Base-by-base conservation (phyloP, 2,797 vertebrate genomes). In the Argyrosomus regius region DNA sequence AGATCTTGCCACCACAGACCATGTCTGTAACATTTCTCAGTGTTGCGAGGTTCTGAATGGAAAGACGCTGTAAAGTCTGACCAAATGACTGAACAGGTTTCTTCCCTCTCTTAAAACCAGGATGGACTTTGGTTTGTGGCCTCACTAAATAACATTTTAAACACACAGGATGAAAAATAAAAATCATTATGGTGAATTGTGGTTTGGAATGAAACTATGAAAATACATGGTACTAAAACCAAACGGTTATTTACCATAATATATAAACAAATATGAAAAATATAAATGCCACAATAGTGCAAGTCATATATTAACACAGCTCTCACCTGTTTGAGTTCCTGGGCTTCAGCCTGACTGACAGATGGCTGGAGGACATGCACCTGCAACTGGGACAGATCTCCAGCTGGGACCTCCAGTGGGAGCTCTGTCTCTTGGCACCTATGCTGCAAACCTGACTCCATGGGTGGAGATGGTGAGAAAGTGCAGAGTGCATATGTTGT, bases 261-360 rank as follows among this genome's bases (percentile, higher is more conserved):
- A 72, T 45, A 80, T 49, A 75, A 20, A 54, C 24, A 84, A 81
- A 82, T 53, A 56, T 74, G 11, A 79, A 67, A 83, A 49, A 66
- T 66, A 28, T 60, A 43, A 75, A 80, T 64, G 49, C 41, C 41
- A 77, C 49, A n/a, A 28, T 68, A 46, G 70, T 54, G 20, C 11
- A 80, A 49, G 58, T 83, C 72, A 76, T 67, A 45, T 63, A 65
- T 71, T 76, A 6, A 8, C 20, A 78, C 10, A 39, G 64, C 63
- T 41, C 87, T 93, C 93, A 99, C 98, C 97, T 98, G 96, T 72
- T 93, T 95, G n/a, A 99, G 95, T 78, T 98, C 97, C 89, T 96
- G 95, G 59, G 96, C 95, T 63, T 99, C 97, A 0, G 94, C 93
- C 83, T 97, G 95, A 1, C 97, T 97, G 54, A 98, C 93, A 4